phyloP scores from a whole-genome alignment of 2,797 vertebrate species.

The Lutjanus campechanus region DNA sequence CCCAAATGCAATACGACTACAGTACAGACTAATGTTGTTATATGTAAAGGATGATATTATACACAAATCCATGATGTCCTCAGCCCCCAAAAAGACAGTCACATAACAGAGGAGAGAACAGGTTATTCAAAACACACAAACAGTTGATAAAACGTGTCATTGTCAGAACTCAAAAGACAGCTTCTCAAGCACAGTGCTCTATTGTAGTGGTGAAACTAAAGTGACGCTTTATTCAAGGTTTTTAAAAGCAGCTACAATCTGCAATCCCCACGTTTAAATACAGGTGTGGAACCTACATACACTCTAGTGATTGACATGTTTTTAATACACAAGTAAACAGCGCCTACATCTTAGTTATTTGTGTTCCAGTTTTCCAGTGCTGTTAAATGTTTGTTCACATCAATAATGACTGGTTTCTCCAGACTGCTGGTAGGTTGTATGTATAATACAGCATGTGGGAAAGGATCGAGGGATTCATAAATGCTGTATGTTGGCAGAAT shows the following conservation, averaged over 20 bases:
- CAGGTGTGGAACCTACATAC: background rate
- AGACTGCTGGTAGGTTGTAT: slow-evolving; percentile 10
- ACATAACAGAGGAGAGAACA: background rate
- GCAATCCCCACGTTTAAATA: background rate
- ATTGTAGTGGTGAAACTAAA: background rate
- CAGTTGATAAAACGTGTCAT: background rate
- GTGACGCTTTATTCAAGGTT: background rate
- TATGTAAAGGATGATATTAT: background rate
- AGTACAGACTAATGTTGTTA: background rate
- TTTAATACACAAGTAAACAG: slow-evolving; percentile 4
- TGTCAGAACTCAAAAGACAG: background rate
- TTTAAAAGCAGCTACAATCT: background rate
- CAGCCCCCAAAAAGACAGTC: background rate
- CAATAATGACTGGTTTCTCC: slow-evolving; percentile 14
- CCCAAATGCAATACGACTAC: too few species aligned
- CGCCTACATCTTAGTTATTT: background rate
- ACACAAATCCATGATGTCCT: background rate
- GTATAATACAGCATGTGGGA: slow-evolving; percentile 15
- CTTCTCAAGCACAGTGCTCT: background rate
- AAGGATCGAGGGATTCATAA: slow-evolving; percentile 29
- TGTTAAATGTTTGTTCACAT: slow-evolving; percentile 19
- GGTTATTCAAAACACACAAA: slow-evolving; percentile 1
- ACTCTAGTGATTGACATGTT: background rate
- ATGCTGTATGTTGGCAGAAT: background rate
- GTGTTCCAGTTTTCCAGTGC: background rate